Evolutionary conservation across 2,113 vertebrate species (phyloP).

Genomic region (Echinops telfairi): DNA sequence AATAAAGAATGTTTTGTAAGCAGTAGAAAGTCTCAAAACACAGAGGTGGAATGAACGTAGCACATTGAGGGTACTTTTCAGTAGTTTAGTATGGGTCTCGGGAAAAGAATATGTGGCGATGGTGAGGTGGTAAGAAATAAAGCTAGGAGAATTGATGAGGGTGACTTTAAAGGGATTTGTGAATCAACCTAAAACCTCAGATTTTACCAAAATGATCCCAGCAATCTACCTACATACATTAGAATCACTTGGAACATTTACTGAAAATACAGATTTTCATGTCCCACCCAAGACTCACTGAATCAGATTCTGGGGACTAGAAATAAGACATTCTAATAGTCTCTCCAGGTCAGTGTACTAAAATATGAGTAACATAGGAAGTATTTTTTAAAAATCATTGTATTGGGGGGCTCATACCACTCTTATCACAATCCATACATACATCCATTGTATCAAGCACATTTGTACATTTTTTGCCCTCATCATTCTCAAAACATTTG

Average conservation of each 20-base stretch:
- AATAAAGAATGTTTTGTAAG: slow-evolving; percentile 26
- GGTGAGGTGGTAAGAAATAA: not conserved
- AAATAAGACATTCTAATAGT: not conserved
- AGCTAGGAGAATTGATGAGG: not conserved
- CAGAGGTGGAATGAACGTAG: slow-evolving; percentile 1
- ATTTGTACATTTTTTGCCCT: too few species aligned
- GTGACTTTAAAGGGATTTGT: not conserved
- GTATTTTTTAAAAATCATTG: too few species aligned
- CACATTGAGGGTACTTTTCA: not conserved
- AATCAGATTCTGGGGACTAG: not conserved
- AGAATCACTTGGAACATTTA: not conserved
- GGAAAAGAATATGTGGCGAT: not conserved
- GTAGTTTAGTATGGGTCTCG: not conserved
- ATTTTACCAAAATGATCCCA: not conserved
- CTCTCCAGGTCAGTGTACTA: not conserved
- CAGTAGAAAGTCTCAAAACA: not conserved
- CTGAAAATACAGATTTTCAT: not conserved
- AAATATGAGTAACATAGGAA: not conserved
- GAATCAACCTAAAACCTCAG: slow-evolving; percentile 1
- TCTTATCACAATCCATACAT: too few species aligned
- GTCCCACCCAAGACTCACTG: not conserved
- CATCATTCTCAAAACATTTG: too few species aligned
- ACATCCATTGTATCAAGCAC: too few species aligned
- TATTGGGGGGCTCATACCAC: too few species aligned
- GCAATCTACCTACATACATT: not conserved